These are phyloP conservation scores for Catagonus wagneri DNA, from an alignment of 2,113 vertebrate genomes.

Conservation along the genomic window DNA sequence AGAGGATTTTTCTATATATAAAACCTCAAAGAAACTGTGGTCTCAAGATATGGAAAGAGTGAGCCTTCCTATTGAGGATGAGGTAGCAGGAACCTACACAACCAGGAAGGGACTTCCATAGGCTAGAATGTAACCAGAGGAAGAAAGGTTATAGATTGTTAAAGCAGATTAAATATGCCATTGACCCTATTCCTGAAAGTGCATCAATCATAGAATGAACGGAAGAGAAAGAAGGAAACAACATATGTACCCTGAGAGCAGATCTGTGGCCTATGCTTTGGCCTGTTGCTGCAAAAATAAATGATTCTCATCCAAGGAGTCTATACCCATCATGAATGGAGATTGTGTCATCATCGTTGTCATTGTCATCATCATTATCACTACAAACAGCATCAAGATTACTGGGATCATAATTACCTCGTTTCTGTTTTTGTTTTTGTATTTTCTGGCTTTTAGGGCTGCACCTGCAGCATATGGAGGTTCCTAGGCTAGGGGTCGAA, in stretches of 20 bases:
- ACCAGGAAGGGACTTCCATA: background rate
- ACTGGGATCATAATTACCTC: background rate
- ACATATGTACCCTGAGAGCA: background rate
- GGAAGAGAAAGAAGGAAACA: background rate
- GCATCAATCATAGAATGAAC: background rate
- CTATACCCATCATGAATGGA: background rate
- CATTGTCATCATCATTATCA: background rate
- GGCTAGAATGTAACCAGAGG: background rate
- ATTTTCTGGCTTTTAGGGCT: too few species aligned
- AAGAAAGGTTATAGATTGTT: background rate
- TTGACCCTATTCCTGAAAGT: background rate
- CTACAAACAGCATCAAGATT: slow-evolving; percentile 18
- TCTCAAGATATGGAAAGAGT: background rate
- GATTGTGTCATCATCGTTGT: slow-evolving; percentile 14
- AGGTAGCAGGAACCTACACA: background rate
- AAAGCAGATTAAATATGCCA: background rate
- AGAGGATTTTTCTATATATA: slow-evolving; percentile 15
- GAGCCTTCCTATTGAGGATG: background rate
- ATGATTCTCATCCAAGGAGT: background rate
- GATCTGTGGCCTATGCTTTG: background rate
- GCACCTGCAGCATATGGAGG: too few species aligned
- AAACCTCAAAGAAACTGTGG: background rate
- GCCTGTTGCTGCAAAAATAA: background rate
- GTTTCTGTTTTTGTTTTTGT: background rate
- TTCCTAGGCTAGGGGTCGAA: too few species aligned